Conservation (phyloP, 2,888 invertebrate genomes). For the Acleris emargana region DNA sequence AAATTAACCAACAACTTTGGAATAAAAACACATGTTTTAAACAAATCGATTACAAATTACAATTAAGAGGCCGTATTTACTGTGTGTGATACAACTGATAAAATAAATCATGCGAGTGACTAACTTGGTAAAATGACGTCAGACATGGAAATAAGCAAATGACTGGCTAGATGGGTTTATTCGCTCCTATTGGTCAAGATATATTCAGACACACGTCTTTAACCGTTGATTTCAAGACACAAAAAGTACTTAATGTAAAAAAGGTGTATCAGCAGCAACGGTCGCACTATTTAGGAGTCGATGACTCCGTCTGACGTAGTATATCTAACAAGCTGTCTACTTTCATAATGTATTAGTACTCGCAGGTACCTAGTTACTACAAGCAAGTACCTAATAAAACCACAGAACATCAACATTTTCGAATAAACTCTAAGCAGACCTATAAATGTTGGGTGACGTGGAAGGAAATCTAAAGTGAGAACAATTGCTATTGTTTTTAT, state of each 20-base stretch:
- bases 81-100: slow-evolving; percentile 1
- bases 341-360: slow-evolving; percentile 10
- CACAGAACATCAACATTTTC: too few relatives aligned
- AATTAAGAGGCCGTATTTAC: not conserved
- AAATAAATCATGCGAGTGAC: slow-evolving; percentile 4
- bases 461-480: too few relatives aligned
- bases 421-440: too few relatives aligned
- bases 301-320: slow-evolving; percentile 49
- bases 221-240: slow-evolving; percentile 44
- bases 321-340: slow-evolving; percentile 23
- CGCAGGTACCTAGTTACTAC: not conserved
- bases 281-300: slow-evolving; percentile 62
- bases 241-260: slow-evolving; percentile 39
- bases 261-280: slow-evolving; percentile 47
- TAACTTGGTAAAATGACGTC: slow-evolving; percentile 10
- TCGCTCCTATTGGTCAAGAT: slow-evolving; percentile 9
- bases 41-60: slow-evolving; percentile 2
- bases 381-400: not conserved
- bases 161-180: slow-evolving; percentile 2
- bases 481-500: too few relatives aligned
- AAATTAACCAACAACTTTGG: not conserved
- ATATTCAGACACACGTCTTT: slow-evolving; percentile 8
- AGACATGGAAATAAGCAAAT: slow-evolving; percentile 6
- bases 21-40: slow-evolving; percentile 17
- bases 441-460: too few relatives aligned